These are phyloP conservation scores for Dysidea cf. avara DNA, from an alignment of 37 sponge, comb jelly and placozoan species.

Conservation along the genomic window DNA sequence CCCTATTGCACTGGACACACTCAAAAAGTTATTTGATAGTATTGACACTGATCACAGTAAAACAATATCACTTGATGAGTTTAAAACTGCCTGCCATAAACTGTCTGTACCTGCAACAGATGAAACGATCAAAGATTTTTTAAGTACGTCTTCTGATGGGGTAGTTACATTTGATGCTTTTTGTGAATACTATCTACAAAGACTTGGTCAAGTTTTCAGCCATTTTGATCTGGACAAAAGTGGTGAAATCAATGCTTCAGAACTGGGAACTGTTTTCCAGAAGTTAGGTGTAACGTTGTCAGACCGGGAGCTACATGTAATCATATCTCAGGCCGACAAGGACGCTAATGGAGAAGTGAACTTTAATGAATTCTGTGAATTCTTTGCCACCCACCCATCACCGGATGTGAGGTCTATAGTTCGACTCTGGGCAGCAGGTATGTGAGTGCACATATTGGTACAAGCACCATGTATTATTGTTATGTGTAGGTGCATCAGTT, in stretches of 20 bases:
- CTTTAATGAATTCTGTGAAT: constrained; percentile 69
- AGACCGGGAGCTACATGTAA: constrained; percentile 28
- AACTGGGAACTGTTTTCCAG: constrained; percentile 33
- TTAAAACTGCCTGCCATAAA: constrained; percentile 29
- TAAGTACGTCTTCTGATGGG: constrained; percentile 34
- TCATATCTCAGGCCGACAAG: constrained; percentile 52
- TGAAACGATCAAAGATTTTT: constrained; percentile 35
- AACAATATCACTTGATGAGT: constrained; percentile 27
- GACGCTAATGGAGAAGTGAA: constrained; percentile 41
- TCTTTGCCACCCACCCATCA: constrained; percentile 59
- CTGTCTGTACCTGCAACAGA: constrained; percentile 39
- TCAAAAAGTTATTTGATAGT: constrained; percentile 30
- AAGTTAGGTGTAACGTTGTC: constrained; percentile 32
- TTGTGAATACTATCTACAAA: constrained; percentile 20
- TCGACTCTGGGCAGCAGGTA: constrained; percentile 59
- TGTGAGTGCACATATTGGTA: constrained; percentile 34
- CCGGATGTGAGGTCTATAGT: constrained; percentile 43
- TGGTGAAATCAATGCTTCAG: constrained; percentile 43
- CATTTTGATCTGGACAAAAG: constrained; percentile 53
- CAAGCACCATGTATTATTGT: neutral
- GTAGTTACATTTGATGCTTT: constrained; percentile 55
- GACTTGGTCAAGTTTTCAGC: constrained; percentile 34
- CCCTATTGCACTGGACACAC: neutral
- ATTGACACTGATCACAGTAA: constrained; percentile 60
- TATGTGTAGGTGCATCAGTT: neutral